These are phyloP conservation scores for Rotaria magnacalcarata DNA, from an alignment of 2,888 invertebrate species.

Conservation along the genomic window DNA sequence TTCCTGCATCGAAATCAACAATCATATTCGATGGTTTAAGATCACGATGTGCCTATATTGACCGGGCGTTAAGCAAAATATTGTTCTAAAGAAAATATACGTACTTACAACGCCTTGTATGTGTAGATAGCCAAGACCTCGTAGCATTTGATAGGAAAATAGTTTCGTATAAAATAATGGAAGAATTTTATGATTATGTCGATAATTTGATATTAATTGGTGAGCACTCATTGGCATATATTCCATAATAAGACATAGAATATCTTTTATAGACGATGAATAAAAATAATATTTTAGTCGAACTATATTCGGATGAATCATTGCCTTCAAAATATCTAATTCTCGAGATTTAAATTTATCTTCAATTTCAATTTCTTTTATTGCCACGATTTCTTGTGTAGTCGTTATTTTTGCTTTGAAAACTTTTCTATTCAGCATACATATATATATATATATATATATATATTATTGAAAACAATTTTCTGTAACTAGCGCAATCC, in stretches of 20 bases:
- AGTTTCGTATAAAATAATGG: constrained; percentile 21
- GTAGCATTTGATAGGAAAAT: constrained; percentile 19
- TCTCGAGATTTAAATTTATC: constrained; percentile 5
- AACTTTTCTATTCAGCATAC: neutral
- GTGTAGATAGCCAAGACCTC: constrained; percentile 16
- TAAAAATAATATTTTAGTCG: constrained; percentile 14
- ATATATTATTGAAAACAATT: no score
- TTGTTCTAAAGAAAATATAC: neutral
- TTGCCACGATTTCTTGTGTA: constrained; percentile 7
- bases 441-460: no score
- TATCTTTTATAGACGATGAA: neutral
- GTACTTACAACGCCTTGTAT: constrained; percentile 21
- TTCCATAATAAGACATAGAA: constrained; percentile 1
- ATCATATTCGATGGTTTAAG: neutral
- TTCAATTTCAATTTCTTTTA: constrained; percentile 33
- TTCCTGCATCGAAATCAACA: constrained; percentile 17
- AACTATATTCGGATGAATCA: constrained; percentile 13
- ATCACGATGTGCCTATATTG: constrained; percentile 4
- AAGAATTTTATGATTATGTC: neutral
- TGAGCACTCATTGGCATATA: constrained; percentile 34
- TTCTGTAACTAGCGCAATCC: no score
- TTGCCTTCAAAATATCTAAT: neutral
- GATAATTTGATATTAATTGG: neutral
- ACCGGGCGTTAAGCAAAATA: neutral
- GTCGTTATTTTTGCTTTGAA: neutral